Evolutionary conservation across 1,140 invertebrate species (phyloP), one percentile per base, ranked within the genome.

Genomic region (Ceratina calcarata): DNA sequence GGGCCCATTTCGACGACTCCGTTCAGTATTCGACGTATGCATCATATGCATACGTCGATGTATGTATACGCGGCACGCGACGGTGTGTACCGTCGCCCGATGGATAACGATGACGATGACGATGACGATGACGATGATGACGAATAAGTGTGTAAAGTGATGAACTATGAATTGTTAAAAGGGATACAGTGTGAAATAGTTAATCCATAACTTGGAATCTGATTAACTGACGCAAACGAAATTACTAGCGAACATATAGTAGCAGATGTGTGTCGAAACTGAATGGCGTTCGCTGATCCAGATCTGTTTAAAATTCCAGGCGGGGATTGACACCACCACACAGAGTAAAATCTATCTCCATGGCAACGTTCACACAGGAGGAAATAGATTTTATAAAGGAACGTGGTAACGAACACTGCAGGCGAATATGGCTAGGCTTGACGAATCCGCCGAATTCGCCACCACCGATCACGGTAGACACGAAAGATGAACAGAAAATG

Each of bases 331-430:
- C 98, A 88, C 98, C 99, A 64, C 99, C 98, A 79, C 98, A 99
- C 93, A 94, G 99, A 83, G 98, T 99, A 45, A 99, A 99, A 93
- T 99, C 98, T 53, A 99, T 99, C 87, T 99, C 98, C 10, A 99
- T 99, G 98, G 97, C 98, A 60, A 99, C 97, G 88, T 99, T 99
- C 92, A 98, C 96, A 79, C 95, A 96, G 83, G 98, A 99, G 84
- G 99, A 99, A 94, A 96, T 99, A 90, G 97, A 98, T 91, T 96
- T 97, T 89, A 94, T 99, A 81, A 97, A 96, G 94, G 94, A 94
- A 75, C 95, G 96, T 93, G 98, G 98, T 82, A 99, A 99, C 93
- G 98, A 99, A 94, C 96, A 97, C 88, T 99, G 98, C 91, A 94
- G 95, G 87, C 96, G 96, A 91, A 96, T 98, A 79, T 99, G 98